phyloP scores from a whole-genome alignment of 2,888 invertebrate genomes.

The Hypolimnas misippus region DNA sequence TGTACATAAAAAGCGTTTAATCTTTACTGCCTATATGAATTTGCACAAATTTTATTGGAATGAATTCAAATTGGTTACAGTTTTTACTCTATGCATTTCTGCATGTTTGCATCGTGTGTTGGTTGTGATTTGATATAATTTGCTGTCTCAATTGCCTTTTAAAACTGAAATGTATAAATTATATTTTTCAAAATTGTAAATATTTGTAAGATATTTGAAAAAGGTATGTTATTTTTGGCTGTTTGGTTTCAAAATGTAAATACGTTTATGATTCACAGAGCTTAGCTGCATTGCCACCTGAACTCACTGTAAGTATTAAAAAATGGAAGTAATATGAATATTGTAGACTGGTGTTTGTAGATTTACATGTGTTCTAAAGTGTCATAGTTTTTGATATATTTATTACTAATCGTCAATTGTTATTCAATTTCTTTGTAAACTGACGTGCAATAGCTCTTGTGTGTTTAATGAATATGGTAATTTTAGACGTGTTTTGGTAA shows the following conservation, averaged over 20 bases:
- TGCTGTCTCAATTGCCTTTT: constrained; percentile 34
- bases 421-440: too few relatives aligned
- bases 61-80: constrained; percentile 50
- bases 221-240: constrained; percentile 38
- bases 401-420: too few relatives aligned
- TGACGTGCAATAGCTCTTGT: too few relatives aligned
- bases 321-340: constrained; percentile 25
- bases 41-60: constrained; percentile 35
- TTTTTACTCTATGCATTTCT: constrained; percentile 47
- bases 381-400: not conserved
- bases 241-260: constrained; percentile 68
- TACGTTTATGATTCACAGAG: constrained; percentile 88
- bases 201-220: constrained; percentile 21
- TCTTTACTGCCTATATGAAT: constrained; percentile 41
- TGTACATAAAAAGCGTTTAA: constrained; percentile 42
- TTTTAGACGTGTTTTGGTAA: not conserved
- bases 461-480: too few relatives aligned
- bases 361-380: not conserved
- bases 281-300: constrained; percentile 91
- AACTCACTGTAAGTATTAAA: constrained; percentile 89
- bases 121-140: constrained; percentile 26
- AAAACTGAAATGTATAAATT: constrained; percentile 21
- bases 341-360: not conserved
- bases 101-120: constrained; percentile 41
- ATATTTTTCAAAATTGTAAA: constrained; percentile 33